Evolutionary conservation across 2,797 vertebrate genomes (phyloP), one percentile per base, ranked within the genome.

Genomic region (Mormyrops boulengeri): DNA sequence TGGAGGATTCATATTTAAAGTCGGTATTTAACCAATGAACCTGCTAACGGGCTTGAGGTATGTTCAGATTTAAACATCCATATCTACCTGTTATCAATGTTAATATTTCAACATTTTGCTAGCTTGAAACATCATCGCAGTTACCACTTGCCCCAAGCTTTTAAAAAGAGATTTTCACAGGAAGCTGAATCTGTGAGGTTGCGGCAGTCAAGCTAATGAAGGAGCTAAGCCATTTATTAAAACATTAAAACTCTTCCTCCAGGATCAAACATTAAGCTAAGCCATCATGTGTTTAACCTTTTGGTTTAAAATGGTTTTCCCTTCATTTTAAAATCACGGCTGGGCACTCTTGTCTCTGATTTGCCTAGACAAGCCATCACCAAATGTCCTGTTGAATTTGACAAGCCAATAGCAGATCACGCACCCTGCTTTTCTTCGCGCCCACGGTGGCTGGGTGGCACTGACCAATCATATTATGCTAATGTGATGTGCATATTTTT

Each of bases 341-440:
- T 90, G 91, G 90, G 91, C 92, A 91, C 73, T 90, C 90, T 62
- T 69, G 88, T 82, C 12, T 92, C 91, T 91, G 93, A 95, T 95
- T 88, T 90, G 89, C 92, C 92, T 94, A 92, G 95, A 95, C 96
- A 95, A 93, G 93, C 95, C 95, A 95, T 96, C 94, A 92, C 95
- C 93, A 95, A 94, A 95, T 94, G 94, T 96, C 94, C 94, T 94
- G 95, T 95, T 92, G 92, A 93, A 89, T 91, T 93, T 96, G 96
- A 96, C 96, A 95, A 93, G 94, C 95, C 94, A 94, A 94, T 95
- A 95, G 95, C 95, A 95, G 94, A 95, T 95, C 93, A 93, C 92
- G 90, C 94, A 91, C 91, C 92, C 94, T 92, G 93, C 93, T 93
- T 92, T 91, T 93, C 93, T 92, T 92, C 90, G 91, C 92, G 93